Evolutionary conservation across 2,888 invertebrate species (phyloP), one percentile per base, ranked within the genome.

Genomic region (Drosophila mercatorum): DNA sequence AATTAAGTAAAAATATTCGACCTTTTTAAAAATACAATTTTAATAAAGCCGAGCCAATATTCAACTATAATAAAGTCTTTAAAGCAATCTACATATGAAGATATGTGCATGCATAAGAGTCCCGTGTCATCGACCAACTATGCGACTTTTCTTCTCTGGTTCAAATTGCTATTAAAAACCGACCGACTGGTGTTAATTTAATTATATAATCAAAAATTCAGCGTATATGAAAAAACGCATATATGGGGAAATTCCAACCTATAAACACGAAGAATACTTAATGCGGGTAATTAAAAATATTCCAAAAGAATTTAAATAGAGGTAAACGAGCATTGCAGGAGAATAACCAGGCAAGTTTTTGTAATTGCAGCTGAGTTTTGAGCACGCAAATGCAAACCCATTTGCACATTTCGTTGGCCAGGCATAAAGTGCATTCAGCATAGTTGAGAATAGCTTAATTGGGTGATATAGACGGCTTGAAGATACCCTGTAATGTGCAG

Each of bases 141-240:
- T 17, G 10, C 8, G 40, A 34, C 31, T 40, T 34, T 7, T 7
- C 12, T n/a, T 10, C 2, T 2, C 17, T 38, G 26, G 11, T 0
- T 43, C 7, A 22, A 38, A 28, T 26, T 43, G 3, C 11, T 10
- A 12, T 38, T n/a, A 57, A n/a, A 7, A 52, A 22, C 17, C 14
- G 10, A 26, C 17, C 41, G 12, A 22, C 40, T 56, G 68, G 71
- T 73, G 83, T 82, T 82, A 70, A 83, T 85, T 72, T 64, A 79
- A 69, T 69, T 63, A 59, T 57, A 51, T 49, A 62, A 68, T 34
- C 44, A 64, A 49, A 49, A 51, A 41, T 44, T 49, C 12, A n/a
- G 31, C 22, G 44, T 49, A 49, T 34, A 41, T 28, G 14, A 34
- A 12, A 12, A 22, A 41, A n/a, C 34, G 34, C 34, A 34, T 34